These are phyloP conservation scores for Phyllostomus hastatus DNA, from an alignment of 2,113 vertebrate genomes.

Conservation along the genomic window DNA sequence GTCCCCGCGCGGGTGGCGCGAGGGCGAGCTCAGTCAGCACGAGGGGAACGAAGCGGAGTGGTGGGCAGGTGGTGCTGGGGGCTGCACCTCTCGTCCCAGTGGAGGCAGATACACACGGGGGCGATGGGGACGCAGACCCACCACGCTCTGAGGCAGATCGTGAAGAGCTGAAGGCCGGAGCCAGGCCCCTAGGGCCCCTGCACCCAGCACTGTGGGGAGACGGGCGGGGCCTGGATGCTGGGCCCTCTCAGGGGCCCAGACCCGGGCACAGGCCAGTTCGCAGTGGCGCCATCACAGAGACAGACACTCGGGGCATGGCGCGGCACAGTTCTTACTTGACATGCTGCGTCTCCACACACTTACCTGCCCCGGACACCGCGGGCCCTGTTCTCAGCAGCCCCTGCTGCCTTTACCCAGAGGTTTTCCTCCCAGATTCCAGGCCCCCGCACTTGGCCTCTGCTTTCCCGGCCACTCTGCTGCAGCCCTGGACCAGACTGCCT, in stretches of 20 bases:
- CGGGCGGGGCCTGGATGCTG: background rate
- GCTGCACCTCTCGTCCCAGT: background rate
- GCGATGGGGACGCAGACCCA: background rate
- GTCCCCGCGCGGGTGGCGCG: background rate
- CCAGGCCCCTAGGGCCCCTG: background rate
- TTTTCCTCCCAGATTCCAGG: background rate
- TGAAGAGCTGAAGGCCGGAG: background rate
- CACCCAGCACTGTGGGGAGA: background rate
- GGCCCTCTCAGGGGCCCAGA: background rate
- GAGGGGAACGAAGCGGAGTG: constrained; percentile 53
- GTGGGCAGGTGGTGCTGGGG: constrained; percentile 30
- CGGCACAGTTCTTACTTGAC: background rate
- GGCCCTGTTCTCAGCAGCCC: background rate
- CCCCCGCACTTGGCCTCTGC: background rate
- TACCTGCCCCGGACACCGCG: background rate
- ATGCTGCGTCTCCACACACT: background rate
- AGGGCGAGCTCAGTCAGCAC: constrained; percentile 64
- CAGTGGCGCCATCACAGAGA: constrained; percentile 38
- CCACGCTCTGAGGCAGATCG: background rate
- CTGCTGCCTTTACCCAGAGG: background rate
- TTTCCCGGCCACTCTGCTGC: background rate
- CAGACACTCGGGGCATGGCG: constrained; percentile 25
- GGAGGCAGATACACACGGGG: background rate
- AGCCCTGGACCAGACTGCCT: background rate
- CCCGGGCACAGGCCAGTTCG: background rate